Percentiles rank a stretch among this genome's conserved stretches.
Evolutionary conservation across 1,140 invertebrate genomes (phyloP).

Genomic region (Aphis gossypii): DNA sequence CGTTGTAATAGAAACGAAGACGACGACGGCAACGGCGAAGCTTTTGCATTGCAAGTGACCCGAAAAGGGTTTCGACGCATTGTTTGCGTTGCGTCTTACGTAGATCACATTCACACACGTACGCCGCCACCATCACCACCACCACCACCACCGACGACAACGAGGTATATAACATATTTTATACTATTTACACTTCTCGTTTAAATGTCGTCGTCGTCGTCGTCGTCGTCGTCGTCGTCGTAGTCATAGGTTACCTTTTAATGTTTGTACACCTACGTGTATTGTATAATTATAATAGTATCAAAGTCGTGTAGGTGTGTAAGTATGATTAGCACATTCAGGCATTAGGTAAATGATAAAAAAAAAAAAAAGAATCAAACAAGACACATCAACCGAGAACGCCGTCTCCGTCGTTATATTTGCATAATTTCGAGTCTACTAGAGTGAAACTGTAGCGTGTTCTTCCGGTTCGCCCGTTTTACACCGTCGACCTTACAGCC

Average conservation of each 20-base stretch:
- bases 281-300: background rate
- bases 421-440: background rate
- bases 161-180: background rate
- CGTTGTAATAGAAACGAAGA: background rate
- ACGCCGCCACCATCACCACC: too few species aligned
- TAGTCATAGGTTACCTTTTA: background rate
- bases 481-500: too few species aligned
- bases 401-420: background rate
- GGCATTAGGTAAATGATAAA: background rate
- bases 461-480: background rate
- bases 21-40: background rate
- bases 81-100: conserved; percentile 33
- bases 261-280: background rate
- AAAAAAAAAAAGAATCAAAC: background rate
- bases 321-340: background rate
- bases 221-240: background rate
- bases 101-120: conserved; percentile 24
- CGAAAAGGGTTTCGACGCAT: background rate
- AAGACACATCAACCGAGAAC: background rate
- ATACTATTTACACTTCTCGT: background rate
- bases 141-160: background rate
- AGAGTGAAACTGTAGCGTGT: background rate
- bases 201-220: background rate
- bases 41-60: conserved; percentile 45
- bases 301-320: background rate